Base-by-base conservation (phyloP, 2,888 invertebrate species). In the Limnephilus marmoratus region DNA sequence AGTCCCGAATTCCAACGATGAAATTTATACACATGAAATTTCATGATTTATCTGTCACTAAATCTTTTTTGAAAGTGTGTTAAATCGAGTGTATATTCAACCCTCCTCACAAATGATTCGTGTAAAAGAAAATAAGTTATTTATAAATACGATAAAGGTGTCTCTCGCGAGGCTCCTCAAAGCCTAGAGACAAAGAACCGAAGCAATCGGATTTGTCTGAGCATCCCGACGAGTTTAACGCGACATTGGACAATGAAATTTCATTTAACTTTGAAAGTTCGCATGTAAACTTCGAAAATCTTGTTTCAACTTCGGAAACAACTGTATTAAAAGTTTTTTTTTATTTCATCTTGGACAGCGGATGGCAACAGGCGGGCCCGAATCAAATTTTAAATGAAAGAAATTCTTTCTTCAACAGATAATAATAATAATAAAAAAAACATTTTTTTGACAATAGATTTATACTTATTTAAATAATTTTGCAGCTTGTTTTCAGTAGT, bases 241-340 rank as follows among this genome's bases (percentile, higher is more conserved):
- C 86, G 86, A 86, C 49, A 86, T 86, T 86, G 86, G 86, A 45
- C 45, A 68, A 68, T 45, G 86, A 45, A 86, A 86, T 86, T 37
- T 86, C 86, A 86, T 45, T n/a, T 86, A 41, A 45, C 85, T 68
- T 68, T 68, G 24, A 68, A 68, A 68, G 34, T 41, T 37, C n/a
- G 45, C 86, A 45, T 45, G 49, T 45, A 11, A 45, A 49, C 45
- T 86, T 45, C 45, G 7, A 86, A 29, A n/a, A 86, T 86, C 86
- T 86, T n/a, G 86, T 86, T 86, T 49, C 11, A 86, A 86, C 49
- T 86, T 45, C 15, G 86, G 29, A 86, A 86, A 86, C 86, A 86
- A 86, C 86, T 86, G 31, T 37, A 85, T n/a, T 34, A 85, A 85
- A 41, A 85, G 34, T 68, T 68, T 68, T 86, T 86, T 85, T 85